Evolutionary conservation across 2,888 invertebrate species (phyloP).

Genomic region (Lycocerus yunnanus): DNA sequence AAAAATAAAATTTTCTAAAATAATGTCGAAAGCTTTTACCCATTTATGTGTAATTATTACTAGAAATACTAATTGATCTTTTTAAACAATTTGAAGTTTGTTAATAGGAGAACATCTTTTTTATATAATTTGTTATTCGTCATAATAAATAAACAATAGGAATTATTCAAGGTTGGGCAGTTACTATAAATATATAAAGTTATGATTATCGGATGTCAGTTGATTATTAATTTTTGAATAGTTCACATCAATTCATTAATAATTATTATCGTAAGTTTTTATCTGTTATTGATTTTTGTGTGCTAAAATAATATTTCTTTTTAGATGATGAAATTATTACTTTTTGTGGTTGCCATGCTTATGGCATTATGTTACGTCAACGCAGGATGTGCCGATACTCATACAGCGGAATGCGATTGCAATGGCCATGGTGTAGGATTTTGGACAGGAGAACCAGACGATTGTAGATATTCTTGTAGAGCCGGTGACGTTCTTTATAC

Average conservation of each 20-base stretch:
- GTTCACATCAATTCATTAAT: not conserved
- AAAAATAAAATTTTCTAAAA: no score
- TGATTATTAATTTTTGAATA: not conserved
- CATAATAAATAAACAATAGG: not conserved
- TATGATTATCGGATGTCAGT: not conserved
- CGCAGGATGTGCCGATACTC: not conserved
- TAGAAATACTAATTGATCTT: not conserved
- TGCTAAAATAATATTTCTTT: not conserved
- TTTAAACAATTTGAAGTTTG: not conserved
- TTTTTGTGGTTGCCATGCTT: not conserved
- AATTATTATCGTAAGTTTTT: not conserved
- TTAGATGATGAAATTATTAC: not conserved
- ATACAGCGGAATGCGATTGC: not conserved
- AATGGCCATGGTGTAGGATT: not conserved
- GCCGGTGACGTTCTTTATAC: not conserved
- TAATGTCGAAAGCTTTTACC: no score
- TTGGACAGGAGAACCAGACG: not conserved
- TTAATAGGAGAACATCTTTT: not conserved
- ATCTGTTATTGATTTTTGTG: not conserved
- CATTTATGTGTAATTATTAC: no score
- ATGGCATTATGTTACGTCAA: not conserved
- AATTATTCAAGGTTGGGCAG: not conserved
- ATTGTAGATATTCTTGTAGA: not conserved
- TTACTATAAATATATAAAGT: not conserved
- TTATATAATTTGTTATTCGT: not conserved